Evolutionary conservation across 1,140 invertebrate genomes (phyloP).

Genomic region (Scaptomyza graminum): DNA sequence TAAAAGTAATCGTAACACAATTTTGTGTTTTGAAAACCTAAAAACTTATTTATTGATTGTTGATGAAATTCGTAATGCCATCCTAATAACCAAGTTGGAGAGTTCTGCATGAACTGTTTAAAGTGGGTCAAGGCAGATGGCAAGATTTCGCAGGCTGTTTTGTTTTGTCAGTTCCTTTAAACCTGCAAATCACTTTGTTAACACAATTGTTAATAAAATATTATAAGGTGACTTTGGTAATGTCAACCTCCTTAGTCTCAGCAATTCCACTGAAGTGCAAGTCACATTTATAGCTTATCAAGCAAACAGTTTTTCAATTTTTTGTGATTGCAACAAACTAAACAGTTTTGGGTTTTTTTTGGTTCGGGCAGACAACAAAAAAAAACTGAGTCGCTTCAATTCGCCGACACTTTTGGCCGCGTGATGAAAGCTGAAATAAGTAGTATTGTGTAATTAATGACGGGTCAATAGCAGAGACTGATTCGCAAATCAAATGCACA

Average conservation of each 20-base stretch:
- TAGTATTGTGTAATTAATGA: slow-evolving; percentile 53
- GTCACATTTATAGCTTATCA: slow-evolving; percentile 40
- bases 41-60: neutral
- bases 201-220: slow-evolving; percentile 8
- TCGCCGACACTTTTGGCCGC: slow-evolving; percentile 1
- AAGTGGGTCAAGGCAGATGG: slow-evolving; percentile 44
- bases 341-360: slow-evolving; percentile 36
- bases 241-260: slow-evolving; percentile 1
- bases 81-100: neutral
- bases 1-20: too few relatives aligned
- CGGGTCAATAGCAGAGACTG: slow-evolving; percentile 50
- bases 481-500: slow-evolving; percentile 64
- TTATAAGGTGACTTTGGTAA: slow-evolving; percentile 9
- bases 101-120: slow-evolving; percentile 31
- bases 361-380: slow-evolving; percentile 26
- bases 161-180: neutral
- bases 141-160: slow-evolving; percentile 15
- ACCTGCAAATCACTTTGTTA: slow-evolving; percentile 41
- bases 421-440: slow-evolving; percentile 36
- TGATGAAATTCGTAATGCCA: neutral
- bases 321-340: slow-evolving; percentile 41
- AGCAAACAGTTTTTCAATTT: slow-evolving; percentile 7
- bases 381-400: slow-evolving; percentile 17
- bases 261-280: slow-evolving; percentile 27
- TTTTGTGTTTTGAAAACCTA: too few relatives aligned